Evolutionary conservation across 2,797 vertebrate genomes (phyloP), one percentile per base, ranked within the genome.

Genomic region (Ispidina picta): DNA sequence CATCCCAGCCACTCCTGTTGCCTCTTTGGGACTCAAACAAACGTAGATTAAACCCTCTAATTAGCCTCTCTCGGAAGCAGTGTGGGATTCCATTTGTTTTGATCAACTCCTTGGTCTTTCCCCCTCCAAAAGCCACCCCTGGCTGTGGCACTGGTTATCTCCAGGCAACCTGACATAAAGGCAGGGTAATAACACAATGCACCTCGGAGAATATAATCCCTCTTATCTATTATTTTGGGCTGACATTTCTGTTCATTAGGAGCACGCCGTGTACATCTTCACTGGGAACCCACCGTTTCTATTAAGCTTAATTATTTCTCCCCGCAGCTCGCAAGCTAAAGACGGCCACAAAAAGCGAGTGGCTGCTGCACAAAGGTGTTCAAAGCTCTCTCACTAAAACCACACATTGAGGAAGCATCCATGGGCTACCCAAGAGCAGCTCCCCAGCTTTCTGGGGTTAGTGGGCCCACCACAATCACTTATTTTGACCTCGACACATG

Each of bases 181-280:
- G 64, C 91, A 58, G 58, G 59, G 74, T 29, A 81, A 84, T 62
- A 65, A 65, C 25, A 49, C 58, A 59, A 9, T 31, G 39, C 59
- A 72, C 83, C 78, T 89, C 17, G 0, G 58, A 92, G 92, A 68
- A 91, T 74, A 84, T 41, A 90, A 94, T 72, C 82, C 90, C 68
- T 62, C 92, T 71, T 86, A 88, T 89, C 84, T 83, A 29, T 89
- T 88, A 29, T 76, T 93, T 77, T 48, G 70, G 74, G 79, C 69
- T 80, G 86, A 89, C 84, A 21, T 86, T 92, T 84, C 66, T 88
- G 91, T 90, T 97, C 95, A 91, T 95, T 95, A 96, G 83, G 62
- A 95, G 75, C 82, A 78, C 2, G 5, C 88, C 76, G 81, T 74
- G 88, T 88, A 89, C 83, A 43, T 86, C 90, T 94, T 94, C 92